Percentiles rank a stretch among this genome's conserved stretches.
These are phyloP conservation scores for Cydia strobilella DNA, from an alignment of 1,140 invertebrate species.

Conservation along the genomic window DNA sequence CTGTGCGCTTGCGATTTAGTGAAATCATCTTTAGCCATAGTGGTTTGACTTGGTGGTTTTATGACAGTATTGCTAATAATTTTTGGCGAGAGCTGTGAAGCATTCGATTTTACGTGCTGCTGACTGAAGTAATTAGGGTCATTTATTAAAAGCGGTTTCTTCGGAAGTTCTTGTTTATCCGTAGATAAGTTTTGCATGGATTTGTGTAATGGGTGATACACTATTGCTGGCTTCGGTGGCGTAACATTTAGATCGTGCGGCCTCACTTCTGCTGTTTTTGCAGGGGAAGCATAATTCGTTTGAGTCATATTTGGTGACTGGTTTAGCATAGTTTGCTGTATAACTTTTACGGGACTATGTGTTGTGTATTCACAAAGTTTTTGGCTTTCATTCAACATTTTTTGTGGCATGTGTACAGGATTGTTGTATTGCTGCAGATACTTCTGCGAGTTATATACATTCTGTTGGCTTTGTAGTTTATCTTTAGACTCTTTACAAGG, in stretches of 20 bases:
- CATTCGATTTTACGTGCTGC: not conserved
- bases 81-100: conserved; percentile 2
- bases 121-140: conserved; percentile 13
- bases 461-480: not conserved
- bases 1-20: not conserved
- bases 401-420: not conserved
- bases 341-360: not conserved
- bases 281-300: not conserved
- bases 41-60: not conserved
- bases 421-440: not conserved
- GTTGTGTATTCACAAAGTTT: not conserved
- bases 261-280: not conserved
- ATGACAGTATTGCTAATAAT: conserved; percentile 8
- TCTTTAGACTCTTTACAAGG: not conserved
- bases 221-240: not conserved
- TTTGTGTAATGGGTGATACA: conserved; percentile 1
- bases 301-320: not conserved
- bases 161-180: conserved; percentile 4
- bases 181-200: conserved; percentile 18
- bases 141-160: not conserved
- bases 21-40: not conserved
- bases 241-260: not conserved
- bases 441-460: not conserved
- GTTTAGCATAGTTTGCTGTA: not conserved
- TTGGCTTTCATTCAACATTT: not conserved